Conservation (phyloP, 2,113 vertebrate species). For the Forbesichthys papilliferus region DNA sequence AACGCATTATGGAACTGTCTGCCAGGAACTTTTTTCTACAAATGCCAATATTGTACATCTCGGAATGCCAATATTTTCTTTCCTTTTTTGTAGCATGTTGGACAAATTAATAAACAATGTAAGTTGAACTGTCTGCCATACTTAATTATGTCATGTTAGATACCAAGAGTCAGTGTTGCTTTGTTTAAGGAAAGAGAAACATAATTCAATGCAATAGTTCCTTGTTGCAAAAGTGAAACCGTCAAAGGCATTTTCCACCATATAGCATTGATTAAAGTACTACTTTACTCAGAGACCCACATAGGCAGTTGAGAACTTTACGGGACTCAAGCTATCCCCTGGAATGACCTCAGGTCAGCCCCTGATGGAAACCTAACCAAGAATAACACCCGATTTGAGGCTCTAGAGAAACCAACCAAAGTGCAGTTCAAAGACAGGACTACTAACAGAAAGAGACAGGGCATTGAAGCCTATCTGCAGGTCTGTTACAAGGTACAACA, state of each 20-base stretch:
- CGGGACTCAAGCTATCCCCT: constrained; percentile 35
- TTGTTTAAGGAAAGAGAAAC: background rate
- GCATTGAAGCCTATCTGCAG: constrained; percentile 12
- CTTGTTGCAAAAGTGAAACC: constrained; percentile 22
- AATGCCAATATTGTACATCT: background rate
- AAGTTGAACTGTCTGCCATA: too few relatives aligned
- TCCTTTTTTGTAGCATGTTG: too few relatives aligned
- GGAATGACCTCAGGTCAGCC: constrained; percentile 60
- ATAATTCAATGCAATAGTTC: background rate
- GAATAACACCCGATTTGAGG: constrained; percentile 60
- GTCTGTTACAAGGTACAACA: background rate
- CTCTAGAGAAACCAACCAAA: constrained; percentile 64
- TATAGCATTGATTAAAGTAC: constrained; percentile 27
- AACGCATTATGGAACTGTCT: background rate
- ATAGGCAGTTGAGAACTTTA: constrained; percentile 34
- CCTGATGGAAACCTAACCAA: constrained; percentile 73
- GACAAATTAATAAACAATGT: too few relatives aligned
- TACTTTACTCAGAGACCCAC: constrained; percentile 33
- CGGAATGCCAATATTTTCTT: too few relatives aligned
- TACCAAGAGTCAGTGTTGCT: background rate
- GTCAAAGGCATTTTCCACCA: constrained; percentile 18
- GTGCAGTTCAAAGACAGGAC: constrained; percentile 52
- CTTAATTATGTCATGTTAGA: too few relatives aligned
- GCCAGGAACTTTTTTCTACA: background rate
- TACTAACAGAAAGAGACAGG: constrained; percentile 19